Base-by-base conservation (phyloP, 1,140 invertebrate genomes). In the Psix sp. region DNA sequence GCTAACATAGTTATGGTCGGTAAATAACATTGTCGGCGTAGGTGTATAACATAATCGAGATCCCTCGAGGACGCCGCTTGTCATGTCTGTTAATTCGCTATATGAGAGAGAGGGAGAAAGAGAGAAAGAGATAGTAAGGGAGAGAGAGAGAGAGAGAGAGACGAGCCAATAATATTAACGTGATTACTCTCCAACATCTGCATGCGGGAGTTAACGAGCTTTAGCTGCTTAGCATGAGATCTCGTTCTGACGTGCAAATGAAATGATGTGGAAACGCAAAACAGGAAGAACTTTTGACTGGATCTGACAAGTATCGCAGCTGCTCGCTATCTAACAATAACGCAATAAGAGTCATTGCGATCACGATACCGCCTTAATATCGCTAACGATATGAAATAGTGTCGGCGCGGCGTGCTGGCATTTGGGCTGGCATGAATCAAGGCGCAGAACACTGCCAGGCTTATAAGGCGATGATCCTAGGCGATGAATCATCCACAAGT, bases 301-400 rank as follows among this genome's bases (percentile, higher is more conserved):
- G 11, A 54, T 21, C 36, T 33, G 49, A 65, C 29, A 43, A 45
- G 46, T 45, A 29, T 14, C 6, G 13, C 24, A 26, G 31, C 29
- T 18, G 15, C 14, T 16, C 38, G 43, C 39, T 38, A 56, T 54
- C 21, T 18, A n/a, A 60, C 48, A 67, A 51, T 35, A 16, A 60
- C 9, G 36, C 35, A 40, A 54, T 56, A 70, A 51, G 77, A 78
- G 77, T 80, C 67, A 79, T 76, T 77, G 65, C 57, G 65, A 40
- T 68, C 48, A 31, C 73, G 71, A 78, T 80, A 46, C 70, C 43
- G 49, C 45, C 57, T 76, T 70, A 77, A 82, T 81, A 79, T 71
- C 60, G 73, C 62, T 78, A 66, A 72, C 66, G 63, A 80, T 70
- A 72, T 79, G 77, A 80, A 82, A 78, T 80, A 80, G 57, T 63